Evolutionary conservation across 2,797 vertebrate species (phyloP).

Genomic region (Champsocephalus esox): DNA sequence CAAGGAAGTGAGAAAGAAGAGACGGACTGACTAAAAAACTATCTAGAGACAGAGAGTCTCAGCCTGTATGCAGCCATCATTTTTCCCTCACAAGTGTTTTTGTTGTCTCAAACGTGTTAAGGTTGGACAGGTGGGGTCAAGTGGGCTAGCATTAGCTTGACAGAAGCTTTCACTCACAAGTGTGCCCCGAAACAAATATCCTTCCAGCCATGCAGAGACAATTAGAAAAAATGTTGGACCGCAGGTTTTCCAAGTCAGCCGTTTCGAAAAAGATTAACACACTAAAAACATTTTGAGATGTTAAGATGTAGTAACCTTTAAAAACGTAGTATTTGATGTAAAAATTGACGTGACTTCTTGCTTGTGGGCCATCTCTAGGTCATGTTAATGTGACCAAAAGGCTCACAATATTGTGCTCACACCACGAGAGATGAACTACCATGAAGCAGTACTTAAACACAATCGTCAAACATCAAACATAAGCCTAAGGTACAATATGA

Average conservation of each 20-base stretch:
- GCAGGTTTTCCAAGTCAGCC: conserved; percentile 7
- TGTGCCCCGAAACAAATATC: not conserved
- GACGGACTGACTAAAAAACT: not conserved
- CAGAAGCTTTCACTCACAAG: conserved; percentile 9
- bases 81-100: conserved; percentile 20
- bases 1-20: not conserved
- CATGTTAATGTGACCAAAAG: conserved; percentile 3
- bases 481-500: conserved; percentile 34
- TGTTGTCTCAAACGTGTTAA: conserved; percentile 12
- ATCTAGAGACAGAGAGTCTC: conserved; percentile 7
- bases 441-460: conserved; percentile 7
- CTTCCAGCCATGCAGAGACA: conserved; percentile 5
- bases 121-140: conserved; percentile 30
- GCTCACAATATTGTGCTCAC: not conserved
- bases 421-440: conserved; percentile 5
- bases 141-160: conserved; percentile 39
- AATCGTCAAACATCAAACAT: conserved; percentile 29
- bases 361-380: not conserved
- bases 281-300: too few species aligned
- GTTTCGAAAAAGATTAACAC: too few species aligned
- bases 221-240: not conserved
- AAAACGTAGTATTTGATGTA: too few species aligned
- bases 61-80: conserved; percentile 24
- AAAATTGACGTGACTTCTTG: not conserved
- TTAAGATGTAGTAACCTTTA: too few species aligned